Percentiles rank a stretch among this genome's conserved stretches.
Evolutionary conservation across 2,888 invertebrate genomes (phyloP).

Genomic region (Drosophila greeni): DNA sequence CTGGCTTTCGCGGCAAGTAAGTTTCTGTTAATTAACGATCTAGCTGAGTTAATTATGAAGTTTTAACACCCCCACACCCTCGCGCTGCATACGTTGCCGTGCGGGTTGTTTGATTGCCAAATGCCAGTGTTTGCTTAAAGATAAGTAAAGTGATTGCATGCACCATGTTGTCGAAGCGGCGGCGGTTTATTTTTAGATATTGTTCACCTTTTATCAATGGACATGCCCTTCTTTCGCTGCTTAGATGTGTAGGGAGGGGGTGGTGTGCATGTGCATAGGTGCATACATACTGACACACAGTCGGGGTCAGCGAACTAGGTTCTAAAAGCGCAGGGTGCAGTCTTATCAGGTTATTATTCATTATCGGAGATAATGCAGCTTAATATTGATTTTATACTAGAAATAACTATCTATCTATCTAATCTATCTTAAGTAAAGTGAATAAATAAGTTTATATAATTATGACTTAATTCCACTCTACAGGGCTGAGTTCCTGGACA

Average conservation of each 20-base stretch:
- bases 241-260: conserved; percentile 10
- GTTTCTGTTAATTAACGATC: conserved; percentile 43
- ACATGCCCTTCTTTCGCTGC: conserved; percentile 51
- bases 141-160: conserved; percentile 39
- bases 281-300: conserved; percentile 17
- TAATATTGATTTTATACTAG: background rate
- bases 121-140: conserved; percentile 11
- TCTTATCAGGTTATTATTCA: background rate
- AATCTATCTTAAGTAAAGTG: too few relatives aligned
- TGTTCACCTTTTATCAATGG: conserved; percentile 60
- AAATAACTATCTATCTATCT: background rate
- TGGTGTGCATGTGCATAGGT: conserved; percentile 21
- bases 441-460: background rate
- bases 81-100: conserved; percentile 21
- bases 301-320: conserved; percentile 1
- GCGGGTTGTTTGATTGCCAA: conserved; percentile 21
- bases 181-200: conserved; percentile 63
- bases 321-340: background rate
- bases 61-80: conserved; percentile 21
- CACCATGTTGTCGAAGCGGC: conserved; percentile 11
- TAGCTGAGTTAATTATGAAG: conserved; percentile 16
- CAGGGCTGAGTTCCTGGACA: conserved; percentile 91
- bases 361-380: background rate
- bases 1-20: conserved; percentile 88
- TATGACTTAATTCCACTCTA: conserved; percentile 47